These are phyloP conservation scores for Calliphora vomitoria DNA, from an alignment of 2,888 invertebrate species.

Conservation along the genomic window DNA sequence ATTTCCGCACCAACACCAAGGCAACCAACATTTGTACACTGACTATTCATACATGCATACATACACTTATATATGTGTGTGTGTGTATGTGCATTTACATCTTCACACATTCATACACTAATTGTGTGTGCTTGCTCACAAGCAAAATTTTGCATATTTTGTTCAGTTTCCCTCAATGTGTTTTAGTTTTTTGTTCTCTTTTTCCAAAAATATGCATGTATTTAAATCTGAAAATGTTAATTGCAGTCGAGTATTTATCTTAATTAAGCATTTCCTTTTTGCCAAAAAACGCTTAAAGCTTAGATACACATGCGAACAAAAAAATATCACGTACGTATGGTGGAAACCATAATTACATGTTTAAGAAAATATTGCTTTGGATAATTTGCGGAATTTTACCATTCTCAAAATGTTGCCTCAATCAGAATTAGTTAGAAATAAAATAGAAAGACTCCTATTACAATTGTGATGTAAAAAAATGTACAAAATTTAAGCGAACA, in stretches of 20 bases:
- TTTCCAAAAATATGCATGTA: slow-evolving; percentile 68
- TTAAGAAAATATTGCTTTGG: background rate
- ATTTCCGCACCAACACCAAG: slow-evolving; percentile 66
- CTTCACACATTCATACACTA: slow-evolving; percentile 15
- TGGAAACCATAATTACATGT: background rate
- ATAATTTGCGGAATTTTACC: too few species aligned
- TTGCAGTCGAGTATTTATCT: slow-evolving; percentile 80
- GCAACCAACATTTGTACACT: slow-evolving; percentile 55
- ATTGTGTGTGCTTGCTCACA: slow-evolving; percentile 44
- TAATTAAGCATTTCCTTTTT: slow-evolving; percentile 79
- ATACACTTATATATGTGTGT: background rate
- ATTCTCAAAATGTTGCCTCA: too few species aligned
- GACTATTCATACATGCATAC: slow-evolving; percentile 7
- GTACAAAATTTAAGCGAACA: too few species aligned
- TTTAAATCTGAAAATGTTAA: slow-evolving; percentile 78
- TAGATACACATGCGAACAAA: slow-evolving; percentile 40
- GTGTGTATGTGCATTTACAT: background rate
- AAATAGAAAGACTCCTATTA: too few species aligned
- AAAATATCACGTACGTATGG: slow-evolving; percentile 20
- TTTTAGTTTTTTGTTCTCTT: slow-evolving; percentile 37
- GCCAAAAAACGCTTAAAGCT: slow-evolving; percentile 62
- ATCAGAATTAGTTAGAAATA: too few species aligned
- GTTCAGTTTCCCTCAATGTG: slow-evolving; percentile 44
- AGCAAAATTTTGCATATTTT: slow-evolving; percentile 60
- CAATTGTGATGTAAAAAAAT: too few species aligned